A percentile compares a stretch with the other conserved stretches of the same genome.
Conservation (phyloP, 2,888 invertebrate species). For the Dichetophora obliterata region DNA sequence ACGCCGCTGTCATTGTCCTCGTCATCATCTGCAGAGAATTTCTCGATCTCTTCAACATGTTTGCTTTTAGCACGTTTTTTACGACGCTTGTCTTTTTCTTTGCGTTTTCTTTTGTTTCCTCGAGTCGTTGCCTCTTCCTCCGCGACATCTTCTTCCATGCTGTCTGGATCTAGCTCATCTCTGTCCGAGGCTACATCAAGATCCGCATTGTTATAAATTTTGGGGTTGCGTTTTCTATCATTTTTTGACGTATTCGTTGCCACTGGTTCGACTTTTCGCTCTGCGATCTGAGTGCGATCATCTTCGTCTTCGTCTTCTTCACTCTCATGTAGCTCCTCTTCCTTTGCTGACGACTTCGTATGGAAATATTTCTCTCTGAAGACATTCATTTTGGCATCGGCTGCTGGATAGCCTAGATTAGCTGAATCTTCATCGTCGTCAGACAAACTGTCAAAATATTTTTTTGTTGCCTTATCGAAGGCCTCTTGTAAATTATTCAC, state of each 20-base stretch:
- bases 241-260: neutral
- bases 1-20: slow-evolving; percentile 40
- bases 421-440: slow-evolving; percentile 87
- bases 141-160: slow-evolving; percentile 34
- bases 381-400: slow-evolving; percentile 69
- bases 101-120: slow-evolving; percentile 64
- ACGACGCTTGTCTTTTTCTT: slow-evolving; percentile 68
- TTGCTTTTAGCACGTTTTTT: slow-evolving; percentile 65
- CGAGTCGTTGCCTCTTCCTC: slow-evolving; percentile 50
- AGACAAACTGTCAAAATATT: slow-evolving; percentile 84
- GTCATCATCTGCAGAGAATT: slow-evolving; percentile 45
- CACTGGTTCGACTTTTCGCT: neutral
- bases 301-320: slow-evolving; percentile 41
- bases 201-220: slow-evolving; percentile 54
- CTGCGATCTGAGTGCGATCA: neutral
- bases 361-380: slow-evolving; percentile 70
- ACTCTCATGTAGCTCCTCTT: slow-evolving; percentile 61
- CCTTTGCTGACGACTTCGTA: slow-evolving; percentile 58
- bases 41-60: slow-evolving; percentile 47
- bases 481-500: slow-evolving; percentile 85
- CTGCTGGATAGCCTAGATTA: slow-evolving; percentile 76
- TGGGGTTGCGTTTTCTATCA: slow-evolving; percentile 44
- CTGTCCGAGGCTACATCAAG: slow-evolving; percentile 28
- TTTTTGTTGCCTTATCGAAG: slow-evolving; percentile 85
- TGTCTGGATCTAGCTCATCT: slow-evolving; percentile 35